Base-by-base conservation (phyloP, 1,140 invertebrate species). In the Micrasema longulum region DNA sequence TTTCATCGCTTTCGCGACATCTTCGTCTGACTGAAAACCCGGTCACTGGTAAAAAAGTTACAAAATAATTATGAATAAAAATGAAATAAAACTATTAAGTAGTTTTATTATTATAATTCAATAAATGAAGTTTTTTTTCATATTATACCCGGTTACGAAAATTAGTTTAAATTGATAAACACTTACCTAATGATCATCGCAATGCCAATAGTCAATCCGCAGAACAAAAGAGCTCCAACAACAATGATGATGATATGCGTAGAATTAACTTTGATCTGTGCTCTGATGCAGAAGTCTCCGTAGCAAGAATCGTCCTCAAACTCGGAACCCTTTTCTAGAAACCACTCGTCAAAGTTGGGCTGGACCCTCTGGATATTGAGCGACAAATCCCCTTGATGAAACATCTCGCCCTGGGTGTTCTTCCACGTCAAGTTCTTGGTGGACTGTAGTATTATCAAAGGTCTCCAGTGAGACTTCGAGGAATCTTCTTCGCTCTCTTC, bases 241-340 rank as follows among this genome's bases (percentile, higher is more conserved):
- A 76, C 66, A 36, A 76, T 73, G 45, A 73, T 73, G 36, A 76
- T 66, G 57, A 76, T 73, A 43, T 76, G 75, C 11, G 72, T 76
- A 20, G 75, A 71, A 26, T 68, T 73, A 63, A 76, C 73, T 36
- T 71, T 76, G 23, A 76, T 76, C 50, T 76, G 71, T 11, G 71
- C 65, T 43, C 75, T 69, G 20, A 76, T 73, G 57, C 75, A 76
- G 38, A 76, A 76, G 26, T 76, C 72, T 36, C 63, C 75, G 50
- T 73, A 72, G 41, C 75, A 76, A n/a, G 63, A 38, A 31, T 76
- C 75, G 5, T 73, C 71, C 11, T 73, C 75, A 35, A 60, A 64
- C 36, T 71, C 64, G 14, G 71, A 11, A 1, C 75, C 64, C 26
- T 73, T 73, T n/a, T 73, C 75, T 22, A 16, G 31, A 26, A 73